Conservation (phyloP, 2,113 vertebrate genomes). For the Opisthocomus hoazin region DNA sequence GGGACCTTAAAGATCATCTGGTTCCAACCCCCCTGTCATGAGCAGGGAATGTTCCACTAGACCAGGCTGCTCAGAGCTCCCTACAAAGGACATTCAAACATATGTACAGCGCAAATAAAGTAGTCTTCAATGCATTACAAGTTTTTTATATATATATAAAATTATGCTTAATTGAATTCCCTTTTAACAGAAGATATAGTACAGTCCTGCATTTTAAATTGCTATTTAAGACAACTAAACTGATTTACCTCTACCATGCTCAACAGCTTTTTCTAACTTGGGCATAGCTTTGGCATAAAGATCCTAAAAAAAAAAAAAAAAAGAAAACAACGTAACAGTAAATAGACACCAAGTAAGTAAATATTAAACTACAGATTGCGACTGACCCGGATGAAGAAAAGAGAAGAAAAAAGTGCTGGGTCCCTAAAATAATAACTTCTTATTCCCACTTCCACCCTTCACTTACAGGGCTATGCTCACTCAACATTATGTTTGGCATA, state of each 20-base stretch:
- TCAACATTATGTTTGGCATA: background rate
- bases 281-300: slow-evolving; percentile 79
- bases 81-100: background rate
- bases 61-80: too few relatives aligned
- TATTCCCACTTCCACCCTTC: background rate
- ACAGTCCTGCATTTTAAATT: background rate
- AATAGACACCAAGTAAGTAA: background rate
- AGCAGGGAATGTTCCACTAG: too few relatives aligned
- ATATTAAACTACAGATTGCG: background rate
- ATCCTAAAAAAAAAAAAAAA: slow-evolving; percentile 65
- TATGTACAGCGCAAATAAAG: background rate
- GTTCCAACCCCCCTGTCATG: too few relatives aligned
- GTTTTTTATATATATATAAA: background rate
- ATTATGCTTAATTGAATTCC: background rate
- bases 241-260: slow-evolving; percentile 79
- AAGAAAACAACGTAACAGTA: background rate
- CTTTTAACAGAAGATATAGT: background rate
- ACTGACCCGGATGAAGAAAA: background rate
- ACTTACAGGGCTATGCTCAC: background rate
- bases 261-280: slow-evolving; percentile 69
- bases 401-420: too few relatives aligned
- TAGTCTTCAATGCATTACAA: background rate
- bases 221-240: slow-evolving; percentile 53
- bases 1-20: too few relatives aligned
- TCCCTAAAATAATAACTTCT: background rate